A percentile compares a stretch with the other conserved stretches of the same genome.
Conservation (phyloP, 2,113 vertebrate species). For the Melierax canorus region DNA sequence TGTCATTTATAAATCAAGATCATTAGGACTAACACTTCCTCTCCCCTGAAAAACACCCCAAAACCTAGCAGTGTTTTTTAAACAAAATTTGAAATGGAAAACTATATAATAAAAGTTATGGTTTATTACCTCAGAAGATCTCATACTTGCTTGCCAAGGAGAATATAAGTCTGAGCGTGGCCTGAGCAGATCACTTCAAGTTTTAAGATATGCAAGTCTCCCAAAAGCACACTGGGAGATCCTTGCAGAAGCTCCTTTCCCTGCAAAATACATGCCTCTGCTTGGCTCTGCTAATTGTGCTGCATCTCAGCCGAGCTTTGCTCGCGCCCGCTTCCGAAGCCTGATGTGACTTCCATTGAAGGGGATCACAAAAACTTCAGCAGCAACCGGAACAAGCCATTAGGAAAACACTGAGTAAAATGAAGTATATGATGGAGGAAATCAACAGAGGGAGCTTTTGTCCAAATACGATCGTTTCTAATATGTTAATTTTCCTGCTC, state of each 20-base stretch:
- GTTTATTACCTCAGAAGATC: not conserved
- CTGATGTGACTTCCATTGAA: not conserved
- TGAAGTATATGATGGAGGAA: not conserved
- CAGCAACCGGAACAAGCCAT: not conserved
- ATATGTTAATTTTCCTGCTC: not conserved
- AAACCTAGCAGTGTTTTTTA: not conserved
- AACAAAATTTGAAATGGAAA: not conserved
- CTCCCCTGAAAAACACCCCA: not conserved
- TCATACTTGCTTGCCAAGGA: not conserved
- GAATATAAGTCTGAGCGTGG: not conserved
- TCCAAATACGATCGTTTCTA: not conserved
- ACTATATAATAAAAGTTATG: not conserved
- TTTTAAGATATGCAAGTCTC: not conserved
- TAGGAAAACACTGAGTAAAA: not conserved
- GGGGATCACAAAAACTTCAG: not conserved
- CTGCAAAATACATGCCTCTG: not conserved
- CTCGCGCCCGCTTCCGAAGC: not conserved
- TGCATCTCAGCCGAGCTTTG: not conserved
- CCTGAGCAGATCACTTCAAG: not conserved
- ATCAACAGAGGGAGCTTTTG: not conserved
- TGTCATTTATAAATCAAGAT: not conserved
- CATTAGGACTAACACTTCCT: not conserved
- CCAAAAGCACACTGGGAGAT: not conserved
- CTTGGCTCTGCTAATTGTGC: fast-evolving
- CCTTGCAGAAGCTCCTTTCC: not conserved